phyloP scores from a whole-genome alignment of 2,888 invertebrate genomes.

The Atethmia centrago region DNA sequence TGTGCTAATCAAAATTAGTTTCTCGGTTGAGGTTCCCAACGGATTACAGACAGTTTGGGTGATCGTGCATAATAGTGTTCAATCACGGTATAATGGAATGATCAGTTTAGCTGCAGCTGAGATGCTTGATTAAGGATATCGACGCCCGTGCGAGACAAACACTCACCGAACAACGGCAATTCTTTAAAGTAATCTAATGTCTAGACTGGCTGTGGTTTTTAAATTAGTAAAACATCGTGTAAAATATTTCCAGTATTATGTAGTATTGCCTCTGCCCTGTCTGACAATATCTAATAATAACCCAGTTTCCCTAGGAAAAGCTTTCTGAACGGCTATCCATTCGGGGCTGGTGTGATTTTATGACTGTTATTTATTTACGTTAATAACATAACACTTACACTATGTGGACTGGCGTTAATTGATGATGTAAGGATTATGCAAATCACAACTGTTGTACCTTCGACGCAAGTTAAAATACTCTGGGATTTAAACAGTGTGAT shows the following conservation, averaged over 20 bases:
- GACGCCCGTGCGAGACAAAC: no score
- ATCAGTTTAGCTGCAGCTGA: conserved; percentile 16
- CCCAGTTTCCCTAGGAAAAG: background rate
- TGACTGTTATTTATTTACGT: background rate
- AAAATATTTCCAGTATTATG: background rate
- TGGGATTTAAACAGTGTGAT: background rate
- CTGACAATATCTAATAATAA: background rate
- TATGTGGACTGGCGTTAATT: no score
- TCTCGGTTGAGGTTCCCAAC: conserved; percentile 35
- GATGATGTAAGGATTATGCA: no score
- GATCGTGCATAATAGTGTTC: conserved; percentile 6
- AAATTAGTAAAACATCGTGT: background rate
- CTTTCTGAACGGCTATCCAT: background rate
- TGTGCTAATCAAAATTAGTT: conserved; percentile 40
- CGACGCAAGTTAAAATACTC: background rate
- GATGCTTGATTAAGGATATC: background rate
- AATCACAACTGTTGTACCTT: no score
- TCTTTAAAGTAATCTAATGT: background rate
- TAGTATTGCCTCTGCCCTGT: no score
- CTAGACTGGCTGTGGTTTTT: background rate
- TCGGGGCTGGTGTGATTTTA: background rate
- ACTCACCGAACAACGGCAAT: background rate
- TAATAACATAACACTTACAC: background rate
- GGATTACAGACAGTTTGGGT: conserved; percentile 14
- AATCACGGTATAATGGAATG: conserved; percentile 11